A percentile compares a stretch with the other conserved stretches of the same genome.
Conservation (phyloP, 2,797 vertebrate species). For the Anguilla pacifica region DNA sequence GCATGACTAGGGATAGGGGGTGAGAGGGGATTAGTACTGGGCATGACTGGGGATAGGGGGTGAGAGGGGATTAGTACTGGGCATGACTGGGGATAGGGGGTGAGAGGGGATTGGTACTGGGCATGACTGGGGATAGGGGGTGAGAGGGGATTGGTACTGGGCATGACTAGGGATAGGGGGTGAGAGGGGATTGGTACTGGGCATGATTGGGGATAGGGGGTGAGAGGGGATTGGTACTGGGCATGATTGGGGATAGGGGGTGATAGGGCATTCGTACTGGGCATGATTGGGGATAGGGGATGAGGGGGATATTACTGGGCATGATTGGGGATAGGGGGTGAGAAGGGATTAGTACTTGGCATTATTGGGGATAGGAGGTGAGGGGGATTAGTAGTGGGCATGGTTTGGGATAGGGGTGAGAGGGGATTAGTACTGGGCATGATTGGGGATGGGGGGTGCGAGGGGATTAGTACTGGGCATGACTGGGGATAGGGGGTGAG, state of each 20-base stretch:
- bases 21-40: too few relatives aligned
- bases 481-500: too few relatives aligned
- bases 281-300: too few relatives aligned
- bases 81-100: background rate
- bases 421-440: background rate
- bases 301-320: too few relatives aligned
- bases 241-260: too few relatives aligned
- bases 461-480: too few relatives aligned
- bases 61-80: too few relatives aligned
- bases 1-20: too few relatives aligned
- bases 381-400: background rate
- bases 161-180: background rate
- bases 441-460: background rate
- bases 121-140: background rate
- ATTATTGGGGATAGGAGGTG: background rate
- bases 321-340: background rate
- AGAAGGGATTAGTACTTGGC: background rate
- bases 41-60: too few relatives aligned
- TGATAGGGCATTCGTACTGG: too few relatives aligned
- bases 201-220: background rate
- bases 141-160: background rate
- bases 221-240: too few relatives aligned
- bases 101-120: background rate
- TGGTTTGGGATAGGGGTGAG: background rate
- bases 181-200: background rate